phyloP scores from a whole-genome alignment of 1,140 invertebrate species.

The Leptopilina clavipes region DNA sequence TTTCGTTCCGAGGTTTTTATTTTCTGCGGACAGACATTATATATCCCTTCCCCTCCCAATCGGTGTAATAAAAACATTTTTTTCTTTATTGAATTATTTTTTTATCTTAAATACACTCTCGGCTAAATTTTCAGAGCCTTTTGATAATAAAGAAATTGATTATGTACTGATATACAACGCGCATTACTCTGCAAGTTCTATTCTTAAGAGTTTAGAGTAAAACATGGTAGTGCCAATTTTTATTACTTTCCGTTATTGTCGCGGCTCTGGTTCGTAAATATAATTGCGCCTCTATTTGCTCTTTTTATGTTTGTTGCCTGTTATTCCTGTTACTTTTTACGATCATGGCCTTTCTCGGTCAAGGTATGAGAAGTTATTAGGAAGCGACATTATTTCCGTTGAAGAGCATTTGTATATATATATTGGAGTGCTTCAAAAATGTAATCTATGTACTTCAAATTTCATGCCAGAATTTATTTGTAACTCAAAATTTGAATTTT shows the following conservation, averaged over 20 bases:
- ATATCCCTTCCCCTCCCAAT: too few species aligned
- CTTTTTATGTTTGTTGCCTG: constrained; percentile 43
- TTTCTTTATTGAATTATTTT: too few species aligned
- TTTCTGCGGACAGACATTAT: too few species aligned
- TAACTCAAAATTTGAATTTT: too few species aligned
- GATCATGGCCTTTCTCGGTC: constrained; percentile 54
- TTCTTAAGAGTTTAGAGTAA: constrained; percentile 38
- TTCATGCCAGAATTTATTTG: too few species aligned
- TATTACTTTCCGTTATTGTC: constrained; percentile 49
- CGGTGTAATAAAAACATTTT: too few species aligned
- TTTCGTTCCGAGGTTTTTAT: too few species aligned
- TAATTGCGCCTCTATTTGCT: constrained; percentile 53
- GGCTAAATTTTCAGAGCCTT: too few species aligned
- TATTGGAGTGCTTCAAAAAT: background rate
- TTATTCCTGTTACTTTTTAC: constrained; percentile 57
- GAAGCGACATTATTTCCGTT: constrained; percentile 52
- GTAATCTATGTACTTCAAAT: too few species aligned
- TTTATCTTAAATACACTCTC: too few species aligned
- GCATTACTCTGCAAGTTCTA: constrained; percentile 36
- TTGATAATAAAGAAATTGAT: background rate
- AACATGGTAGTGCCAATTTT: constrained; percentile 42
- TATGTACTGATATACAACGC: background rate
- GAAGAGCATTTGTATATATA: constrained; percentile 41
- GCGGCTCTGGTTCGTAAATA: constrained; percentile 48
- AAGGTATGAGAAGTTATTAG: constrained; percentile 58